These are phyloP conservation scores for Ia io DNA, from an alignment of 2,113 vertebrate genomes.

Conservation along the genomic window DNA sequence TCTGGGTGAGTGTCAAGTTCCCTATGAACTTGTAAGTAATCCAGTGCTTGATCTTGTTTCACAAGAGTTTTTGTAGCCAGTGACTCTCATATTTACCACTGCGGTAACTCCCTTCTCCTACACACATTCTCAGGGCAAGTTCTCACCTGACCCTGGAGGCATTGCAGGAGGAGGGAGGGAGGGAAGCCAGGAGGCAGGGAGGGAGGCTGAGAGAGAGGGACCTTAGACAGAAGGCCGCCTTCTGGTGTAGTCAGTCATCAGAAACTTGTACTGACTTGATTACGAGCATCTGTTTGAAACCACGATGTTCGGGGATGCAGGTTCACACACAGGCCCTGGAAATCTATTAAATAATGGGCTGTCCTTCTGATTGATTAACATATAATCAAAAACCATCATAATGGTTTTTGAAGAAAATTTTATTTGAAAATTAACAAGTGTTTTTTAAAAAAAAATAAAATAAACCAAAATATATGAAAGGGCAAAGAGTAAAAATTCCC, in stretches of 20 bases:
- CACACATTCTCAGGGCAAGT: slow-evolving; percentile 33
- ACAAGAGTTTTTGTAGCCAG: neutral
- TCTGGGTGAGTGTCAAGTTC: neutral
- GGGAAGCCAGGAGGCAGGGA: neutral
- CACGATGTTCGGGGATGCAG: neutral
- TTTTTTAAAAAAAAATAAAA: too few species aligned
- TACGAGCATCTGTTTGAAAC: neutral
- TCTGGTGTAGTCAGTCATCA: slow-evolving; percentile 17
- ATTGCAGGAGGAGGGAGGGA: neutral
- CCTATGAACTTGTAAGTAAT: neutral
- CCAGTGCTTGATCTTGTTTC: neutral
- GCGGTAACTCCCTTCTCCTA: slow-evolving; percentile 5
- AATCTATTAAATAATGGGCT: neutral
- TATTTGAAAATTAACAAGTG: neutral
- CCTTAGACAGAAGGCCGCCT: neutral
- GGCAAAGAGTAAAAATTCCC: neutral
- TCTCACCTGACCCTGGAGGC: slow-evolving; percentile 28
- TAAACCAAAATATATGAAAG: neutral
- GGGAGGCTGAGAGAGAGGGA: neutral
- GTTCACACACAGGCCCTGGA: neutral
- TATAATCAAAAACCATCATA: too few species aligned
- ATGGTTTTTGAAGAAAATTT: neutral
- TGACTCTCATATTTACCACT: neutral
- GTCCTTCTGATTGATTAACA: neutral
- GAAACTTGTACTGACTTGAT: slow-evolving; percentile 52